Conservation (phyloP, 2,113 vertebrate species). For the Antigone vipio region DNA sequence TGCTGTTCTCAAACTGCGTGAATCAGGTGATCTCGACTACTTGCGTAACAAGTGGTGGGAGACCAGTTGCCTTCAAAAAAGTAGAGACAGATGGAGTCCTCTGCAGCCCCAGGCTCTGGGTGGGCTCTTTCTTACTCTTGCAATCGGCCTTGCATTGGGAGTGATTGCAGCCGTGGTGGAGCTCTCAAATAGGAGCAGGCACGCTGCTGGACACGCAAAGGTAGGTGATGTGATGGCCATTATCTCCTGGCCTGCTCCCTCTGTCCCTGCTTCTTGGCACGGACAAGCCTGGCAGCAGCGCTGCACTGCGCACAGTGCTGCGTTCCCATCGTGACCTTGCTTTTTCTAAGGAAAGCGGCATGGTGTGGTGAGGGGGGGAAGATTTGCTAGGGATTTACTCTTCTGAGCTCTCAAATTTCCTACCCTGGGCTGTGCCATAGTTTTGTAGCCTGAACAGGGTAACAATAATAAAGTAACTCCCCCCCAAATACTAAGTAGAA, state of each 20-base stretch:
- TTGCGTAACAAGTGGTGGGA: slow-evolving; percentile 87
- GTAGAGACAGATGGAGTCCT: neutral
- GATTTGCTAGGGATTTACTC: accelerated
- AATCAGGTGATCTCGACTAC: slow-evolving; percentile 78
- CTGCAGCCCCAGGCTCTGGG: slow-evolving; percentile 75
- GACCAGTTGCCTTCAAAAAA: slow-evolving; percentile 71
- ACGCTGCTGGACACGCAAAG: slow-evolving; percentile 75
- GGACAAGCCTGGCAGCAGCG: neutral
- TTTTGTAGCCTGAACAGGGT: neutral
- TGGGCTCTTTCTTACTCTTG: slow-evolving; percentile 83
- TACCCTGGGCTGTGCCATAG: no score
- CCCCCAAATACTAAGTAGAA: accelerated
- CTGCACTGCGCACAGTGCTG: accelerated
- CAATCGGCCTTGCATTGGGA: slow-evolving; percentile 75
- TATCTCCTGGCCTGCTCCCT: accelerated
- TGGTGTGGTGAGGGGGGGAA: neutral
- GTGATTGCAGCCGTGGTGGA: slow-evolving; percentile 81
- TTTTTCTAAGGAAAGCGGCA: accelerated
- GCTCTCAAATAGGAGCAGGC: slow-evolving; percentile 76
- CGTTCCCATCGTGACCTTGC: accelerated
- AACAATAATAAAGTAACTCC: accelerated
- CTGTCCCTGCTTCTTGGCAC: accelerated
- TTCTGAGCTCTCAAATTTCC: neutral
- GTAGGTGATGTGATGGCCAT: neutral
- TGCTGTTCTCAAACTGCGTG: slow-evolving; percentile 80